These are phyloP conservation scores for Orchesellides sinensis DNA, from an alignment of 2,888 invertebrate genomes.

Conservation along the genomic window DNA sequence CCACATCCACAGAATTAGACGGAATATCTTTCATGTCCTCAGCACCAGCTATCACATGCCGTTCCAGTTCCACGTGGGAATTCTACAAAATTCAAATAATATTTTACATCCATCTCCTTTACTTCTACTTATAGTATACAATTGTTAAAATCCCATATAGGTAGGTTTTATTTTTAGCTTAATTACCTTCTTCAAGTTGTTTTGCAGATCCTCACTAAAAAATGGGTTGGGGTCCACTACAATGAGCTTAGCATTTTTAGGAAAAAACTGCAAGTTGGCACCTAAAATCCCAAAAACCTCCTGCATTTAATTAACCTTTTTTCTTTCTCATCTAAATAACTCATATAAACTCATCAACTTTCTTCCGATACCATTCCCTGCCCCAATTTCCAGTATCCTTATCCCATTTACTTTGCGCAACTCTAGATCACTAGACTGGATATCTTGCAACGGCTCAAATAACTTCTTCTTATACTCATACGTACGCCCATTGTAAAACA, in stretches of 20 bases:
- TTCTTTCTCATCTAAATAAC: background rate
- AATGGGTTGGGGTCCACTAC: constrained; percentile 69
- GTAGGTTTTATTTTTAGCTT: background rate
- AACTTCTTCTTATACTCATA: constrained; percentile 46
- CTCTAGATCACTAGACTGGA: constrained; percentile 51
- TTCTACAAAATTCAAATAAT: constrained; percentile 37
- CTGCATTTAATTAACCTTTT: background rate
- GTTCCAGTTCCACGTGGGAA: constrained; percentile 70
- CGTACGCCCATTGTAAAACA: constrained; percentile 58
- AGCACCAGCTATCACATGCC: constrained; percentile 64
- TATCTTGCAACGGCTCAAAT: constrained; percentile 57
- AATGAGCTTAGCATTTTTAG: constrained; percentile 64
- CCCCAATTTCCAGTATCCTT: constrained; percentile 71
- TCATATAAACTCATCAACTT: background rate
- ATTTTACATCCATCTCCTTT: background rate
- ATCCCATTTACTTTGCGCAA: constrained; percentile 47
- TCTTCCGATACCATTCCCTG: constrained; percentile 66
- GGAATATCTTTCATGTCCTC: constrained; percentile 75
- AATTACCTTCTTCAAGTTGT: constrained; percentile 62
- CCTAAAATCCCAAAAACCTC: constrained; percentile 35
- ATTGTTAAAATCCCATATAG: background rate
- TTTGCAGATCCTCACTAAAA: constrained; percentile 56
- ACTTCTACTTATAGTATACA: background rate
- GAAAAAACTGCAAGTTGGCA: constrained; percentile 69
- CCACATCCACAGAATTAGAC: constrained; percentile 75